phyloP scores from a whole-genome alignment of 2,888 invertebrate species.

The Caenorhabditis panamensis region DNA sequence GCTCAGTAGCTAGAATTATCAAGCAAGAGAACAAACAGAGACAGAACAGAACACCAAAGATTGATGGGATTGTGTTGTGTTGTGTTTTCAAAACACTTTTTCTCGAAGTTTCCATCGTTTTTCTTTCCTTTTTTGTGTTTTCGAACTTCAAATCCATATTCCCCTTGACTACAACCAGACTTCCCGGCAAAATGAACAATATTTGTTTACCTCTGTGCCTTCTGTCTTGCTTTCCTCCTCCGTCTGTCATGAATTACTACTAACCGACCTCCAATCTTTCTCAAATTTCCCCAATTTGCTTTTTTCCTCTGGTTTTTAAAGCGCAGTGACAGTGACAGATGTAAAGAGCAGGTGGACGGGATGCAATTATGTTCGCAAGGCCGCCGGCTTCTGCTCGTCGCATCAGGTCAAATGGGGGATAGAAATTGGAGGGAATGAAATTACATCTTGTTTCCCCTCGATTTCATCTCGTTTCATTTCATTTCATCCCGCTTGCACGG shows the following conservation, averaged over 20 bases:
- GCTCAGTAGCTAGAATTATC: no score
- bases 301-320: no score
- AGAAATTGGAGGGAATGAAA: no score
- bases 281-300: neutral
- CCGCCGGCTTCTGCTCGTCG: neutral
- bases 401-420: no score
- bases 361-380: neutral
- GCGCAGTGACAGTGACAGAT: neutral
- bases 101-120: neutral
- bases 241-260: neutral
- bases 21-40: no score
- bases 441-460: neutral
- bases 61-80: no score
- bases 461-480: slow-evolving; percentile 32
- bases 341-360: neutral
- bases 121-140: neutral
- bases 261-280: neutral
- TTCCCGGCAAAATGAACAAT: neutral
- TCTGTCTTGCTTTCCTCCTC: neutral
- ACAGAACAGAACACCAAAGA: no score
- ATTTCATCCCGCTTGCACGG: slow-evolving; percentile 13
- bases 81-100: no score
- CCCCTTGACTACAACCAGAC: neutral
- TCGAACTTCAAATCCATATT: neutral
- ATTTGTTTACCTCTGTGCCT: slow-evolving; percentile 10